Conservation (phyloP, 2,888 invertebrate species). For the Lasioglossum pauxillum region DNA sequence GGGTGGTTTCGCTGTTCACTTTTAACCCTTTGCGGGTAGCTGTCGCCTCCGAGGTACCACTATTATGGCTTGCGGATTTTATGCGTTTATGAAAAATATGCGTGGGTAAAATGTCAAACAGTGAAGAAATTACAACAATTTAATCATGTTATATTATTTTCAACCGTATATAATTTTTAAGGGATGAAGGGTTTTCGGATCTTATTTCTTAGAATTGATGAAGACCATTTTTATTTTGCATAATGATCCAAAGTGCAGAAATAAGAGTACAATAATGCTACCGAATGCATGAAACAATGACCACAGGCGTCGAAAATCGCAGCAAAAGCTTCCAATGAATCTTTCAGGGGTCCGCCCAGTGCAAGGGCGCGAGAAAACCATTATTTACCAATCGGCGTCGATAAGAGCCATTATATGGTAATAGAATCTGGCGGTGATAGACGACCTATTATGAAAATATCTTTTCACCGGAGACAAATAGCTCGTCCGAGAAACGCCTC, state of each 20-base stretch:
- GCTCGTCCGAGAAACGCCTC: slow-evolving; percentile 34
- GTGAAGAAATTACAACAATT: too few relatives aligned
- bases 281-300: neutral
- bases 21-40: neutral
- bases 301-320: neutral
- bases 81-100: neutral
- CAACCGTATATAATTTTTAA: neutral
- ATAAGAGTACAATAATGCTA: neutral
- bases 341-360: neutral
- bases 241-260: neutral
- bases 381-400: slow-evolving; percentile 22
- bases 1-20: neutral
- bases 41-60: neutral
- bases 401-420: slow-evolving; percentile 39
- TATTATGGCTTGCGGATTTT: neutral
- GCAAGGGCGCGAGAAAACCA: neutral
- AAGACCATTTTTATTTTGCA: neutral
- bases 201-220: neutral
- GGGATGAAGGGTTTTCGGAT: neutral
- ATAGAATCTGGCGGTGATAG: slow-evolving; percentile 36
- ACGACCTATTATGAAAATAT: slow-evolving; percentile 33
- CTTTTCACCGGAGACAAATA: slow-evolving; percentile 43
- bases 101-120: too few relatives aligned
- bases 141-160: too few relatives aligned
- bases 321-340: slow-evolving; percentile 2